A percentile compares a stretch with the other conserved stretches of the same genome.
phyloP scores from a whole-genome alignment of 2,888 invertebrate genomes.

The Stictocephala bisonia region DNA sequence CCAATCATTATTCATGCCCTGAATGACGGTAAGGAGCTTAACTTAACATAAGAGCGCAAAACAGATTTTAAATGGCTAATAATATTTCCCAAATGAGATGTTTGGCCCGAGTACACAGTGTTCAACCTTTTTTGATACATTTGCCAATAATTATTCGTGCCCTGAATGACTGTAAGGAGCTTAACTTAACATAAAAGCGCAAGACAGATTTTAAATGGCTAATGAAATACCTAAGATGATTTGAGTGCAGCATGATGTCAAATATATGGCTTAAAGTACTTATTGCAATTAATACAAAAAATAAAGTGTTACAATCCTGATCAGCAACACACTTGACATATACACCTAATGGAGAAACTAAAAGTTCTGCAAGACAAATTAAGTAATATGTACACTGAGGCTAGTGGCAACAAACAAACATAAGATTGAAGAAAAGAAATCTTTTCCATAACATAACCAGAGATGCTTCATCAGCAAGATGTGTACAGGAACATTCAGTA shows the following conservation, averaged over 20 bases:
- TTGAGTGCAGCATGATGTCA: conserved; percentile 9
- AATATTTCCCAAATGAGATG: conserved; percentile 29
- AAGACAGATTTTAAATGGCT: conserved; percentile 27
- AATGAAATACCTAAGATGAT: neutral
- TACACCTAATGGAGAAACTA: conserved; percentile 13
- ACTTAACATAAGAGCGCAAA: neutral
- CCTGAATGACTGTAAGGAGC: neutral
- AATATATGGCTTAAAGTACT: too few relatives aligned
- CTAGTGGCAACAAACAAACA: conserved; percentile 24
- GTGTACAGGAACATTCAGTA: neutral
- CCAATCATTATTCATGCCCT: conserved; percentile 1
- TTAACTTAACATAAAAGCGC: neutral
- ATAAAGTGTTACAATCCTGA: neutral
- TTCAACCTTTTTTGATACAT: conserved; percentile 34
- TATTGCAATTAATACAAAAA: too few relatives aligned
- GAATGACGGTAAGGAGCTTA: conserved; percentile 9
- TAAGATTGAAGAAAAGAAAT: conserved; percentile 19
- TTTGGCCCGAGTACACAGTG: conserved; percentile 35
- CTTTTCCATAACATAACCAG: conserved; percentile 8
- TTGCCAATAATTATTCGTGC: conserved; percentile 1
- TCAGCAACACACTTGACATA: neutral
- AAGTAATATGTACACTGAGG: conserved; percentile 10
- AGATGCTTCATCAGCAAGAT: neutral
- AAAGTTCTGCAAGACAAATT: neutral
- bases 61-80: conserved; percentile 24